Evolutionary conservation across 2,888 invertebrate species (phyloP).

Genomic region (Spisula subtruncata): DNA sequence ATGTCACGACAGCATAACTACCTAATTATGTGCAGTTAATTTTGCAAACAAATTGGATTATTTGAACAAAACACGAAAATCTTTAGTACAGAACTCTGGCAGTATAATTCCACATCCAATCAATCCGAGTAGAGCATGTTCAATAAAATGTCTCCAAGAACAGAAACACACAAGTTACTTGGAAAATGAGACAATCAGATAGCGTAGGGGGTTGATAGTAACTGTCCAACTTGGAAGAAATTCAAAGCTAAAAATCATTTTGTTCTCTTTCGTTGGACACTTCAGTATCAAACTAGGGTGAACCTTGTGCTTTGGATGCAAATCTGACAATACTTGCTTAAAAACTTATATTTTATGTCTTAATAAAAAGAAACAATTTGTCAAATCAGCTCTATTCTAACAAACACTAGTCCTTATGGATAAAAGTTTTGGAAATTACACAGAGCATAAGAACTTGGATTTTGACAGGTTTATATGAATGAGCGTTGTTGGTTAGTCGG

Average conservation of each 20-base stretch:
- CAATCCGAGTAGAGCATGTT: not conserved
- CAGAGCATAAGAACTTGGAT: not conserved
- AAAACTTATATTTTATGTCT: not conserved
- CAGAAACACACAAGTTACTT: not conserved
- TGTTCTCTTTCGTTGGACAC: not conserved
- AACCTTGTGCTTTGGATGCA: not conserved
- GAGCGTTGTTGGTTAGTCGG: not conserved
- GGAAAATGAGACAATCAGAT: not conserved
- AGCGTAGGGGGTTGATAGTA: no score
- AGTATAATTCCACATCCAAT: not conserved
- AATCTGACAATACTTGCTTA: not conserved
- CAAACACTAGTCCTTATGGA: not conserved
- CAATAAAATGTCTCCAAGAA: not conserved
- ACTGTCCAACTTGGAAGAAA: no score
- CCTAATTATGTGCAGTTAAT: constrained; percentile 3
- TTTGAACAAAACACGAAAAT: not conserved
- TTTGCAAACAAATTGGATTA: constrained; percentile 8
- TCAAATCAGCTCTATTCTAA: not conserved
- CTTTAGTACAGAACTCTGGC: not conserved
- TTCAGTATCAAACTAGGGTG: not conserved
- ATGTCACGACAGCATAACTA: not conserved
- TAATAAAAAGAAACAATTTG: not conserved
- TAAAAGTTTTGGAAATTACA: not conserved
- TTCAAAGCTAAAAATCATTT: no score
- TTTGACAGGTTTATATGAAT: not conserved